Conservation (phyloP, 2,888 invertebrate genomes). For the Eremobia ochroleuca region DNA sequence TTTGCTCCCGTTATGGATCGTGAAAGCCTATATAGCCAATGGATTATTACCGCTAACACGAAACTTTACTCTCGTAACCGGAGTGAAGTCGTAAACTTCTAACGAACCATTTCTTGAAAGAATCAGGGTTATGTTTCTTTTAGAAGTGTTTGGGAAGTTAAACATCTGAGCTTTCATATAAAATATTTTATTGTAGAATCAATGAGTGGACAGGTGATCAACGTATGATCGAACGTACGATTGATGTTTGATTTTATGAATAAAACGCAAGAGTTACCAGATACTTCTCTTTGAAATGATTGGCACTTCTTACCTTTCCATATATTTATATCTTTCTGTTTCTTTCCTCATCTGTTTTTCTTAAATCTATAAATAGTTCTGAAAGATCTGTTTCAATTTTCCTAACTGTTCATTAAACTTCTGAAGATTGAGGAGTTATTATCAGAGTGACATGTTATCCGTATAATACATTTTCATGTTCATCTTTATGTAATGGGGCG, state of each 20-base stretch:
- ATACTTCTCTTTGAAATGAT: too few species aligned
- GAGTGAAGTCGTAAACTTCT: constrained; percentile 72
- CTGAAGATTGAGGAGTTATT: neutral
- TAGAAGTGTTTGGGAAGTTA: constrained; percentile 40
- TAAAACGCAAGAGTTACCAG: neutral
- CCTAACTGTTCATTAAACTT: neutral
- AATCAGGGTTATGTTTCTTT: constrained; percentile 57
- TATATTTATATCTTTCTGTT: neutral
- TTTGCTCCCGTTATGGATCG: constrained; percentile 73
- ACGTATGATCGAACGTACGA: neutral
- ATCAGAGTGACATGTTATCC: constrained; percentile 11
- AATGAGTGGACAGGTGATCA: constrained; percentile 24
- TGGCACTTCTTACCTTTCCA: neutral
- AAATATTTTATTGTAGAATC: constrained; percentile 45
- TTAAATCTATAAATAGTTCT: neutral
- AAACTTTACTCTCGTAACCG: constrained; percentile 77
- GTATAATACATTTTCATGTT: constrained; percentile 7
- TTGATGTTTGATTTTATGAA: constrained; percentile 14
- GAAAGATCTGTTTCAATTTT: neutral
- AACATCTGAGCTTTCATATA: constrained; percentile 47
- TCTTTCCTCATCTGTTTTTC: neutral
- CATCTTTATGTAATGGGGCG: constrained; percentile 37
- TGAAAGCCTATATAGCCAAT: constrained; percentile 77
- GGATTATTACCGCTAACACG: constrained; percentile 74
- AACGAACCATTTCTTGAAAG: constrained; percentile 66